Evolutionary conservation across 2,797 vertebrate species (phyloP), one percentile per base, ranked within the genome.

Genomic region (Enteromius afrohamiltoni): DNA sequence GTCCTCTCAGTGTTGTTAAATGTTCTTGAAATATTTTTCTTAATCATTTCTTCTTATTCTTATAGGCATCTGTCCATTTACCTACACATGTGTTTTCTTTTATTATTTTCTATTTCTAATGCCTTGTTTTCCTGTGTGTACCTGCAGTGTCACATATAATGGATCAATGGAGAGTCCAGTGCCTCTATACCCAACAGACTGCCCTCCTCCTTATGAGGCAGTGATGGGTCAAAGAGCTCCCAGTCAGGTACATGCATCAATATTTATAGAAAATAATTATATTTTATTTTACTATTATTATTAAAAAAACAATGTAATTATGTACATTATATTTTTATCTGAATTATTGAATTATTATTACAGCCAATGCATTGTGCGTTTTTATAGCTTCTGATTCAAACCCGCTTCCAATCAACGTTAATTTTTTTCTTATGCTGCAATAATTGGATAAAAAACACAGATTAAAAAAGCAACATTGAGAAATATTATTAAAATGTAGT

Each of bases 91-190:
- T 37, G 19, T 42, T 70, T 34, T 71, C 10, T 23, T 68, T 34
- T 21, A 14, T 17, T 31, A 0, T 2, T 74, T 23, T 11, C 1
- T 45, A 6, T 45, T 60, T 23, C 14, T 60, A 17, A 47, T 65
- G 4, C 42, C 13, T 58, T 2, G 9, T 85, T 45, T 87, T 55
- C 82, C 17, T 67, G 2, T 80, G 19, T 84, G 26, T 83, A 16
- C 86, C 31, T 74, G 0, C 89, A 99, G 98, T 90, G 99, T 99
- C 91, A 99, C 98, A 3, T 99, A 99, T 86, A 99, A 99, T 0
- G 98, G 97, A 74, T 98, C 98, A 82, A 99, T 98, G 97, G 98
- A 98, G 92, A 99, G 97, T 85, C 98, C 98, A 0, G 93, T 97
- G 77, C 98, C 97, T 16, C 93, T 98, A 6, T 99, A 98, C 87